phyloP scores from a whole-genome alignment of 2,113 vertebrate genomes.

The Toxotes jaculatrix region DNA sequence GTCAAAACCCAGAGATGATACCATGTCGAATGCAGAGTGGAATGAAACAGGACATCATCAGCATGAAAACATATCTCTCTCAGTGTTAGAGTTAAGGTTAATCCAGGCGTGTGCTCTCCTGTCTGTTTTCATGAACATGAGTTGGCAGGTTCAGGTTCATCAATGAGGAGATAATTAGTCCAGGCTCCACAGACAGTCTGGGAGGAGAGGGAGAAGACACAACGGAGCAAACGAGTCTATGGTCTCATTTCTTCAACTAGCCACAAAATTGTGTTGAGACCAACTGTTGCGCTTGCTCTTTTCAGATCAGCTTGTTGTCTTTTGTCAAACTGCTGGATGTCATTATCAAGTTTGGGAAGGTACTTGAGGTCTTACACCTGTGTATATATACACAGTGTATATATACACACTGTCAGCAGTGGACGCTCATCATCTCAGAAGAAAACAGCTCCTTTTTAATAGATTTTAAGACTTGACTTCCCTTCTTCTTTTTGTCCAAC shows the following conservation, averaged over 20 bases:
- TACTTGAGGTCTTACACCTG: neutral
- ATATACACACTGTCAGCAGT: too few species aligned
- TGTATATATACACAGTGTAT: neutral
- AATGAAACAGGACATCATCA: neutral
- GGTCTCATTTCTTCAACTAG: slow-evolving; percentile 32
- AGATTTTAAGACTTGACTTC: slow-evolving; percentile 4
- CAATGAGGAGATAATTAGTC: slow-evolving; percentile 63
- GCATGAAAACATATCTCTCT: slow-evolving; percentile 26
- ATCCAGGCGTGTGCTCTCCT: slow-evolving; percentile 26
- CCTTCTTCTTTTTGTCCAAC: neutral
- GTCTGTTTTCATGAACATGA: slow-evolving; percentile 49
- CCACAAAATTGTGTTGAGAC: slow-evolving; percentile 34
- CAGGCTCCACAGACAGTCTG: slow-evolving; percentile 12
- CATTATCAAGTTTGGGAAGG: neutral
- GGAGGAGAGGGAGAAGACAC: slow-evolving; percentile 19
- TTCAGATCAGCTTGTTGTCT: neutral
- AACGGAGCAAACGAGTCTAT: slow-evolving; percentile 6
- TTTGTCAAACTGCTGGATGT: neutral
- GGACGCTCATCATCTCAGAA: neutral
- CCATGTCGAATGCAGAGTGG: neutral
- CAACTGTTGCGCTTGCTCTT: neutral
- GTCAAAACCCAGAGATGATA: neutral
- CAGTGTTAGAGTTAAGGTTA: slow-evolving; percentile 26
- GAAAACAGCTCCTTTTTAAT: slow-evolving; percentile 14
- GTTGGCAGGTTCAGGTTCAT: slow-evolving; percentile 56